These are phyloP conservation scores for Ryuthela nishihirai DNA, from an alignment of 2,888 invertebrate genomes.

Conservation along the genomic window DNA sequence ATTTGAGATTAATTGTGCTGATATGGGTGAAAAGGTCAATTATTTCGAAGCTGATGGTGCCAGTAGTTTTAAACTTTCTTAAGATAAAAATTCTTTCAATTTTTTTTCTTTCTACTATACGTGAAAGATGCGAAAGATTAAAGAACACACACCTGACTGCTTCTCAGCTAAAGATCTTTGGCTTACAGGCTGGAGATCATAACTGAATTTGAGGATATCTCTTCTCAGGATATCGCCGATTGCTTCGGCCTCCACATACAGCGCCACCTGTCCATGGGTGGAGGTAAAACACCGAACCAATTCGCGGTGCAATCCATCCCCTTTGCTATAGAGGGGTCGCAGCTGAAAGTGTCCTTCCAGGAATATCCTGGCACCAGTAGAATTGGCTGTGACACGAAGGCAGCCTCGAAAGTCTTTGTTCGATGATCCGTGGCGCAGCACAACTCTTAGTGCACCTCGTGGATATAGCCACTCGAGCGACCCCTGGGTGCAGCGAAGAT, in stretches of 20 bases:
- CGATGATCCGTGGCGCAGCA: slow-evolving; percentile 59
- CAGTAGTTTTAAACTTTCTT: too few species aligned
- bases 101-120: too few species aligned
- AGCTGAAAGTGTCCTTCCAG: slow-evolving; percentile 62
- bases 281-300: slow-evolving; percentile 60
- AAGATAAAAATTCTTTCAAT: too few species aligned
- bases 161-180: slow-evolving; percentile 58
- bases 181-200: slow-evolving; percentile 64
- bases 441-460: slow-evolving; percentile 65
- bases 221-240: slow-evolving; percentile 47
- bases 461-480: slow-evolving; percentile 69
- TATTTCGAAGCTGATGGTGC: too few species aligned
- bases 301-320: background rate
- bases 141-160: slow-evolving; percentile 55
- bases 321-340: slow-evolving; percentile 57
- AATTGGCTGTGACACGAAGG: slow-evolving; percentile 56
- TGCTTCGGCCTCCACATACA: slow-evolving; percentile 61
- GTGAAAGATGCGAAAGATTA: background rate
- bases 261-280: slow-evolving; percentile 61
- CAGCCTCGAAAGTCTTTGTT: slow-evolving; percentile 64
- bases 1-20: too few species aligned
- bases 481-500: slow-evolving; percentile 69
- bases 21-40: too few species aligned
- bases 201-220: slow-evolving; percentile 62
- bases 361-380: slow-evolving; percentile 58